A percentile compares a stretch with the other conserved stretches of the same genome.
These are phyloP conservation scores for Balanococcus diminutus DNA, from an alignment of 2,888 invertebrate genomes.

Conservation along the genomic window DNA sequence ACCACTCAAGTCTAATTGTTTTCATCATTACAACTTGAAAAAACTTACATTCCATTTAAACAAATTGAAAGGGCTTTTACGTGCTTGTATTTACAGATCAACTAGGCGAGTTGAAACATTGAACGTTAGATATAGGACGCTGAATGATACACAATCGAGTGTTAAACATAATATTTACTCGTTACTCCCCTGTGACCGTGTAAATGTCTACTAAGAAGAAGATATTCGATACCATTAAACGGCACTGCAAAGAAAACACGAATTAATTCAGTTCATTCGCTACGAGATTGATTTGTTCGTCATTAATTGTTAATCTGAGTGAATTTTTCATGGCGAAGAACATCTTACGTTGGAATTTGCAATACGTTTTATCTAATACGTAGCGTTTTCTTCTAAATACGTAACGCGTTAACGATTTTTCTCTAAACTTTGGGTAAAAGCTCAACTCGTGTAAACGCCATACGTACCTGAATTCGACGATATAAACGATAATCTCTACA, in stretches of 20 bases:
- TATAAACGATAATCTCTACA: slow-evolving; percentile 23
- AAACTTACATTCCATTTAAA: neutral
- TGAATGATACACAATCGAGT: neutral
- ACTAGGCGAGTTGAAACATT: neutral
- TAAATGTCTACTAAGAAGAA: neutral
- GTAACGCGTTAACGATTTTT: neutral
- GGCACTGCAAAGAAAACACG: neutral
- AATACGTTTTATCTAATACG: neutral
- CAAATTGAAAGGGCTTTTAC: neutral
- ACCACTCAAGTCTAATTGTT: neutral
- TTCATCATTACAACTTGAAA: neutral
- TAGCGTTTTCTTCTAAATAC: neutral
- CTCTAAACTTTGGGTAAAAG: neutral
- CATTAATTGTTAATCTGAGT: neutral
- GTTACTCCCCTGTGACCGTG: neutral
- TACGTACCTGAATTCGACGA: neutral
- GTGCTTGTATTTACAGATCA: neutral
- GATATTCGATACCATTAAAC: neutral
- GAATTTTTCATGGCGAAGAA: neutral
- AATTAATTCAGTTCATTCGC: neutral
- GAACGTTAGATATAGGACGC: neutral
- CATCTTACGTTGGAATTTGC: neutral
- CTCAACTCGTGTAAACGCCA: neutral
- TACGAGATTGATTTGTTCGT: neutral
- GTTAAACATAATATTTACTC: no score